These are phyloP conservation scores for Idaea aversata DNA, from an alignment of 2,888 invertebrate genomes.

Conservation along the genomic window DNA sequence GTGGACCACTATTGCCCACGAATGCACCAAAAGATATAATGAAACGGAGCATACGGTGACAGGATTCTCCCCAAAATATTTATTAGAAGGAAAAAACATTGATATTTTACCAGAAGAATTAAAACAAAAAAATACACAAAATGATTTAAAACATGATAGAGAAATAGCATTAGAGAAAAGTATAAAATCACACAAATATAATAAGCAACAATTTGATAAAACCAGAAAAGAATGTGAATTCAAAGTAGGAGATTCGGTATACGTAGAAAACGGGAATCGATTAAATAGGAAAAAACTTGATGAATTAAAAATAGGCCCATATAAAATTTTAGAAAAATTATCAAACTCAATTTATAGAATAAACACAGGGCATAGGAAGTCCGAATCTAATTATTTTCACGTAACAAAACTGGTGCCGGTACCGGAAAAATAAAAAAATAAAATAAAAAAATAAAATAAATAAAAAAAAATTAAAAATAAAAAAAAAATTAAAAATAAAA, in stretches of 20 bases:
- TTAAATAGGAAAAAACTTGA: constrained; percentile 33
- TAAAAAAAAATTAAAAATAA: no score
- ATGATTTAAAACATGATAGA: constrained; percentile 22
- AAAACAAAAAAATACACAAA: constrained; percentile 13
- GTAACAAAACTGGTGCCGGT: background rate
- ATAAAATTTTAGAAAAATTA: constrained; percentile 25
- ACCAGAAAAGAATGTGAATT: constrained; percentile 20
- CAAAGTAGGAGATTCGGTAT: constrained; percentile 24
- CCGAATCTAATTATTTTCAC: constrained; percentile 23
- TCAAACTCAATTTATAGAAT: constrained; percentile 32
- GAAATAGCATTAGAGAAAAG: constrained; percentile 29
- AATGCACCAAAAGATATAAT: constrained; percentile 35
- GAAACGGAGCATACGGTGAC: constrained; percentile 36
- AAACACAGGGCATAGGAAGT: constrained; percentile 9
- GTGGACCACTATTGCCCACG: constrained; percentile 38
- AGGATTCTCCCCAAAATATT: constrained; percentile 32
- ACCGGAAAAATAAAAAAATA: no score
- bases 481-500: no score
- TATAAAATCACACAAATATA: constrained; percentile 9
- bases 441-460: no score
- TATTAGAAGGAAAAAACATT: constrained; percentile 24
- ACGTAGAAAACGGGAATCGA: constrained; percentile 26
- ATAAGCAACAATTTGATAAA: constrained; percentile 26
- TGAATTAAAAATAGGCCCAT: constrained; percentile 34
- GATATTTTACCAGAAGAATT: constrained; percentile 16